Base-by-base conservation (phyloP, 2,113 vertebrate genomes). In the Aegotheles bennettii region DNA sequence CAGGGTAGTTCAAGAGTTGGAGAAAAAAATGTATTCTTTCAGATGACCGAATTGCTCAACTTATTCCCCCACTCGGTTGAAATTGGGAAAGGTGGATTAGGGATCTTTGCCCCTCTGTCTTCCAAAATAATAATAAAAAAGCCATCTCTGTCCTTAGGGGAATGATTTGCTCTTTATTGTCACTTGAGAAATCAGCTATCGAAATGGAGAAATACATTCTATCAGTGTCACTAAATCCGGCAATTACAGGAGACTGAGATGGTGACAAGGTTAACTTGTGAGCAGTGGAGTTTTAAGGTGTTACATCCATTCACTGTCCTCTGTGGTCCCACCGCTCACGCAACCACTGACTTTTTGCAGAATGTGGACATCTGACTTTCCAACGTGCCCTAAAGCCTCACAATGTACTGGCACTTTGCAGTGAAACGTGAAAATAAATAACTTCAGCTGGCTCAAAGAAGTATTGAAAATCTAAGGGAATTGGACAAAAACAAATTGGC, bases 401-500 rank as follows among this genome's bases (percentile, higher is more conserved):
- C 60, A 17, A 8, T n/a, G 2, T 1, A 23, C 71, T 59, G 25
- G 74, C 85, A 7, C 51, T 91, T 87, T 6, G 26, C 64, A 26
- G n/a, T 5, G 33, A 83, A 59, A 88, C 29, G 47, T 26, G 60
- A 26, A 42, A 89, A 91, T 53, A 75, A 51, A 1, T 14, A 24
- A 40, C 68, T 89, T 3, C 16, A 69, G 36, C 40, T 87, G 86
- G 60, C 90, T 84, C 4, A 0, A 65, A 29, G 70, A 79, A 88
- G 69, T 75, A 54, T 84, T 69, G 80, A 78, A 93, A 92, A 79
- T 43, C 51, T 33, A 35, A 75, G 60, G 86, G 89, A 96, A 96
- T 63, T 64, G 76, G 83, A 76, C 60, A 84, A 86, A 86, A 93
- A 65, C 65, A 23, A 43, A 74, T 11, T 93, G 93, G 84, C 94